Base-by-base conservation (phyloP, 2,888 invertebrate genomes). In the Gortyna flavago region DNA sequence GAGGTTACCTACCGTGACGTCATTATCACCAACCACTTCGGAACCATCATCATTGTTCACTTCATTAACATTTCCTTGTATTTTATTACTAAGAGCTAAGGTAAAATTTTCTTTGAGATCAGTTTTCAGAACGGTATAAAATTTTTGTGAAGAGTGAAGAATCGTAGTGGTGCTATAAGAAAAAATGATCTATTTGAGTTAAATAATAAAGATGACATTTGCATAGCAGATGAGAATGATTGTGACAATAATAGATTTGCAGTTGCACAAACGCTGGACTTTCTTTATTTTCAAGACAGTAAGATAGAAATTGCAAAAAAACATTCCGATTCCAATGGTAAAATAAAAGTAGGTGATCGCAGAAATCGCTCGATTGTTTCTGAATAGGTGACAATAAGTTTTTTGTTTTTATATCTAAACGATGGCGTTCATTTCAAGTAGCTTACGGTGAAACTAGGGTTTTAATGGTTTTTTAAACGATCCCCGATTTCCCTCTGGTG, bases 341-440 rank as follows among this genome's bases (percentile, higher is more conserved):
- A 65, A n/a, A 69, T 32, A 64, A 80, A 86, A 69, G 51, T 88
- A 89, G 89, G 85, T 90, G 87, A 92, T 93, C 89, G 87, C 87
- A 92, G 90, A 95, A 95, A 95, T 94, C 93, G 91, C 92, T 91
- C 94, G 95, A 95, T 95, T 95, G 95, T 95, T 92, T 91, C 88
- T 92, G 93, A 95, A 94, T 93, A 95, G 96, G 96, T 95, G 96
- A 96, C 96, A 95, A 96, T 95, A 94, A 89, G 90, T 94, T 93
- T 93, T 94, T 93, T 93, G 91, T 93, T 93, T 91, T 89, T 91
- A 88, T 92, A 93, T 89, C 89, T 93, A 92, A 92, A 85, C 87
- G 88, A 86, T 89, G 82, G 81, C 92, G 91, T 92, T 96, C 94
- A 93, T 95, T 95, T 95, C 95, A 90, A 92, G 95, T 93, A 95